Evolutionary conservation across 2,797 vertebrate species (phyloP), one percentile per base, ranked within the genome.

Genomic region (Hyperoplus lanceolatus): DNA sequence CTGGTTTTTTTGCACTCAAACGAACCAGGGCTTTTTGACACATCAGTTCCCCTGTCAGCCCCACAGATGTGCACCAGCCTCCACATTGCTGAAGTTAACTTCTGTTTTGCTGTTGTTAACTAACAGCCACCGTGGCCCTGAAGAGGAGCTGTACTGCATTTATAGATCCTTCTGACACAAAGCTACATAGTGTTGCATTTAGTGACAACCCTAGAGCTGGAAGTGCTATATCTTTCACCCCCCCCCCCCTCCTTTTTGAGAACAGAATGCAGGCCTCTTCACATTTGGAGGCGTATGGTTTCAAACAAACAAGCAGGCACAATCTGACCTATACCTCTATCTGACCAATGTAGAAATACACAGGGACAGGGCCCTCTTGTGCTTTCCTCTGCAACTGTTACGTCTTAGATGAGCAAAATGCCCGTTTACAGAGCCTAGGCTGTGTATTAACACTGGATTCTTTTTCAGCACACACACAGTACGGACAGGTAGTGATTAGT

Each of bases 151-250:
- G 76, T 77, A 78, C 76, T 56, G 76, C 75, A 78, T 89, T 88
- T 82, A 64, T 78, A 75, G 73, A 76, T 72, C 13, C 42, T 84
- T 90, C 79, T 85, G 87, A 81, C 88, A 89, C 53, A 84, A 87
- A 81, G 58, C 56, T 45, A 13, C 53, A 4, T 3, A 9, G 67
- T 42, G 46, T 77, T 82, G 77, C 78, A 68, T 65, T 38, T 42
- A 12, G n/a, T 29, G 63, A 36, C 46, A 58, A 75, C 81, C 80
- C 38, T 0, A n/a, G 65, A 53, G 79, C 71, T 59, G 82, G 74
- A 21, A 59, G 48, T 14, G 46, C 59, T 62, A 1, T 6, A 50
- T 73, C 71, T 86, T 80, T 75, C 21, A 81, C 82, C 79, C 61
- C 0, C 16, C 5, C 1, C 15, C 82, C 79, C 61, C 16, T 4